Conservation (phyloP, 2,888 invertebrate genomes). For the Odontothrips loti region DNA sequence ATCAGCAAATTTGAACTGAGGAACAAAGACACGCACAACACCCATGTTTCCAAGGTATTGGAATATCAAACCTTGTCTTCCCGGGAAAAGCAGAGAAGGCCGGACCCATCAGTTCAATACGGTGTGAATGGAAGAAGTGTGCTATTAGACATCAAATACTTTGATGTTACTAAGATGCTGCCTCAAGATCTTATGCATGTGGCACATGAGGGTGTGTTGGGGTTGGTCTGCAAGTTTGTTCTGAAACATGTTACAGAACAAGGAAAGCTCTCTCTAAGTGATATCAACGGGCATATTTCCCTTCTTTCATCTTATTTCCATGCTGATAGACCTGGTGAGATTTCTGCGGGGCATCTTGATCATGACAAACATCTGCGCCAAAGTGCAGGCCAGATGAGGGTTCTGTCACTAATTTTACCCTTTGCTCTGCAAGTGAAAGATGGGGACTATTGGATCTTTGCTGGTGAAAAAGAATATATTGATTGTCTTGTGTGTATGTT, state of each 20-base stretch:
- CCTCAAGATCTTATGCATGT: not conserved
- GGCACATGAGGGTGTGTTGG: not conserved
- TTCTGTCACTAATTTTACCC: not conserved
- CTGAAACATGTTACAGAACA: not conserved
- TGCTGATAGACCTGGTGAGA: not conserved
- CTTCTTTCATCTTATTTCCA: not conserved
- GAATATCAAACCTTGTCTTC: too few species aligned
- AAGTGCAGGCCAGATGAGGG: not conserved
- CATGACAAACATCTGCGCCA: too few species aligned
- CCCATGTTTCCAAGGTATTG: too few species aligned
- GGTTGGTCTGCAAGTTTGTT: not conserved
- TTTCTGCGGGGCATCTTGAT: not conserved
- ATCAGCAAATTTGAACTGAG: too few species aligned
- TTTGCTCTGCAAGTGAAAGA: not conserved
- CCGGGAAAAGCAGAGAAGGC: too few species aligned
- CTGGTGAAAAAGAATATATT: not conserved
- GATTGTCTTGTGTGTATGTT: not conserved
- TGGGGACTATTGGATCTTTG: not conserved
- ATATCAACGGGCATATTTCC: not conserved
- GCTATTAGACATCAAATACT: too few species aligned
- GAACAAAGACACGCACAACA: too few species aligned
- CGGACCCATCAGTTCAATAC: too few species aligned
- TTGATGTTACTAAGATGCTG: too few species aligned
- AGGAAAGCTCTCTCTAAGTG: not conserved
- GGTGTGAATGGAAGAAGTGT: too few species aligned